phyloP scores from a whole-genome alignment of 2,888 invertebrate genomes.

The Eupsilia transversa region DNA sequence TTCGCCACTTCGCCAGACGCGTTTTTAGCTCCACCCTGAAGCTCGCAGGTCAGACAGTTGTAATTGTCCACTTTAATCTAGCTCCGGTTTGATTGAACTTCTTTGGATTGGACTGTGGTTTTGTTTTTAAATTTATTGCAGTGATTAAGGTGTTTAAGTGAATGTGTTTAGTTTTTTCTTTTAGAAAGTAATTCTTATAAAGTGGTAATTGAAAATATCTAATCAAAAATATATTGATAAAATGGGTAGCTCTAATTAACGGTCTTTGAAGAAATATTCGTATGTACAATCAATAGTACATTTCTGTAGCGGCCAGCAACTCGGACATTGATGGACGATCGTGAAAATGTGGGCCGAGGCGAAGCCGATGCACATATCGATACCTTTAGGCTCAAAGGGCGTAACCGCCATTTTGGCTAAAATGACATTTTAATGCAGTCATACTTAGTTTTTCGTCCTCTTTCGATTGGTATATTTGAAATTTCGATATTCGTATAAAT shows the following conservation, averaged over 20 bases:
- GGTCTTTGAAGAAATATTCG: not conserved
- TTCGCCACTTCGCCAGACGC: conserved; percentile 31
- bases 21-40: conserved; percentile 25
- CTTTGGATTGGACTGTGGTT: not conserved
- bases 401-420: too few species aligned
- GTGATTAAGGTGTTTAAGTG: not conserved
- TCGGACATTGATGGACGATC: too few species aligned
- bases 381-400: too few species aligned
- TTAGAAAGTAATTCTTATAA: not conserved
- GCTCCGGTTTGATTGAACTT: conserved; percentile 28
- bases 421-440: too few species aligned
- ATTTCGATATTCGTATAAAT: too few species aligned
- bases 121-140: conserved; percentile 8
- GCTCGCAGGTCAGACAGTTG: conserved; percentile 18
- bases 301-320: too few species aligned
- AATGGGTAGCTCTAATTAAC: not conserved
- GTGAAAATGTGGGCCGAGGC: too few species aligned
- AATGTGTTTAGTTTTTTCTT: conserved; percentile 3
- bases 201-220: not conserved
- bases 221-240: not conserved
- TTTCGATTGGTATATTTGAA: too few species aligned
- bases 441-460: too few species aligned
- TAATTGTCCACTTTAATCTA: conserved; percentile 39
- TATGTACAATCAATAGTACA: not conserved
- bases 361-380: too few species aligned